These are phyloP conservation scores for Hermodice carunculata DNA, from an alignment of 2,888 invertebrate genomes.

Conservation along the genomic window DNA sequence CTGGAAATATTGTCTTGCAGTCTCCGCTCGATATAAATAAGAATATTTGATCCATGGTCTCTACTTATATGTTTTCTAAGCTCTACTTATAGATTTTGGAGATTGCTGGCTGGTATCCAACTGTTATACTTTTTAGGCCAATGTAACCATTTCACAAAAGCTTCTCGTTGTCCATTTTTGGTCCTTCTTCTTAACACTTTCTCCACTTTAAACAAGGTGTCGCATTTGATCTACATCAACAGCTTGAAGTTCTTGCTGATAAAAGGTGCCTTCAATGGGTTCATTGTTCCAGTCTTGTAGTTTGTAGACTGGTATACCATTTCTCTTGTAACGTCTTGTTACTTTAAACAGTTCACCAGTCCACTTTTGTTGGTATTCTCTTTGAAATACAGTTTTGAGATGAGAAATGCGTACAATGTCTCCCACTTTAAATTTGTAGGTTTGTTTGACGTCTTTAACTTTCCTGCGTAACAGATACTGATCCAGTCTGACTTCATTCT, in stretches of 20 bases:
- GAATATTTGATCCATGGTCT: no score
- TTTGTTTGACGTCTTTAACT: neutral
- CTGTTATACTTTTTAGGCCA: slow-evolving; percentile 5
- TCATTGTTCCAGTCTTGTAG: neutral
- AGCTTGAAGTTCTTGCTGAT: slow-evolving; percentile 4
- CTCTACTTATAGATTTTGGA: no score
- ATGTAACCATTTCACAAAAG: neutral
- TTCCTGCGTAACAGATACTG: neutral
- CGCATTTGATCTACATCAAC: neutral
- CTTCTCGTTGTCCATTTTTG: neutral
- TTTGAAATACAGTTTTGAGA: neutral
- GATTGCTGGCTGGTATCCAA: no score
- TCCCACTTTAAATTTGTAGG: slow-evolving; percentile 3
- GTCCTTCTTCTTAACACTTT: neutral
- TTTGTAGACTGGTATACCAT: neutral
- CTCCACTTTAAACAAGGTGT: neutral
- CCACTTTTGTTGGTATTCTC: slow-evolving; percentile 5
- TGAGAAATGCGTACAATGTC: slow-evolving; percentile 3
- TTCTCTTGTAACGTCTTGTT: neutral
- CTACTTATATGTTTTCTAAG: no score
- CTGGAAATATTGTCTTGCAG: no score
- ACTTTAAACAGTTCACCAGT: slow-evolving; percentile 3
- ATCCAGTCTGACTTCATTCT: neutral
- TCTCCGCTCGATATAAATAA: no score
- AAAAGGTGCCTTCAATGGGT: slow-evolving; percentile 12